phyloP scores from a whole-genome alignment of 2,797 vertebrate species.

The Falco naumanni region DNA sequence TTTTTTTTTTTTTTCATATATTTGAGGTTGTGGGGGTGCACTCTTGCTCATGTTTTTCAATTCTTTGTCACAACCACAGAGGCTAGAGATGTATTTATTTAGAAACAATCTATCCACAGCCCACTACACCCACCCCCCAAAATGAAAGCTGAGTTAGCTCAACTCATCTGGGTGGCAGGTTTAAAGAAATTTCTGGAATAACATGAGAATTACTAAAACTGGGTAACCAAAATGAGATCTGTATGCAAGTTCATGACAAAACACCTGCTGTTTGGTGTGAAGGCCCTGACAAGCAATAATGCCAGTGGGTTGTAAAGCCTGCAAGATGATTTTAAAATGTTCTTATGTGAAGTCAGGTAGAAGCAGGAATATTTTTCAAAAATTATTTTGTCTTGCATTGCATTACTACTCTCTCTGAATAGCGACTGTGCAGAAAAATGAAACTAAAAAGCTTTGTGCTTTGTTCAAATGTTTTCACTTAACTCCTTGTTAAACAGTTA shows the following conservation, averaged over 20 bases:
- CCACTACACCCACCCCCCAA: neutral
- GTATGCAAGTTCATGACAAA: neutral
- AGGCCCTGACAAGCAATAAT: neutral
- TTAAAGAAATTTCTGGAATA: slow-evolving; percentile 1
- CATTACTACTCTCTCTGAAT: neutral
- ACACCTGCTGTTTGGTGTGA: neutral
- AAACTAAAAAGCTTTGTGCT: neutral
- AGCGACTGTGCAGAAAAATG: neutral
- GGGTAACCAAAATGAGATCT: neutral
- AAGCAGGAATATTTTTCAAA: neutral
- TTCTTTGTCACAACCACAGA: neutral
- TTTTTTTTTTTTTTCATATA: neutral
- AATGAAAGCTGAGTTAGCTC: neutral
- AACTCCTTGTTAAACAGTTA: neutral
- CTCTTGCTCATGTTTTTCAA: neutral
- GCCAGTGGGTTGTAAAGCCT: neutral
- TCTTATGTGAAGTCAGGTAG: neutral
- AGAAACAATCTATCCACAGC: neutral
- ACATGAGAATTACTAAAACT: neutral
- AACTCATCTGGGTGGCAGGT: neutral
- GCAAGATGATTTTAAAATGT: neutral
- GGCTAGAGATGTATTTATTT: neutral
- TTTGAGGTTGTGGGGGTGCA: neutral
- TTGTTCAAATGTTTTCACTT: neutral
- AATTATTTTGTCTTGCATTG: neutral